A percentile compares a stretch with the other conserved stretches of the same genome.
These are phyloP conservation scores for Dermolepida albohirtum DNA, from an alignment of 2,888 invertebrate species.

Conservation along the genomic window DNA sequence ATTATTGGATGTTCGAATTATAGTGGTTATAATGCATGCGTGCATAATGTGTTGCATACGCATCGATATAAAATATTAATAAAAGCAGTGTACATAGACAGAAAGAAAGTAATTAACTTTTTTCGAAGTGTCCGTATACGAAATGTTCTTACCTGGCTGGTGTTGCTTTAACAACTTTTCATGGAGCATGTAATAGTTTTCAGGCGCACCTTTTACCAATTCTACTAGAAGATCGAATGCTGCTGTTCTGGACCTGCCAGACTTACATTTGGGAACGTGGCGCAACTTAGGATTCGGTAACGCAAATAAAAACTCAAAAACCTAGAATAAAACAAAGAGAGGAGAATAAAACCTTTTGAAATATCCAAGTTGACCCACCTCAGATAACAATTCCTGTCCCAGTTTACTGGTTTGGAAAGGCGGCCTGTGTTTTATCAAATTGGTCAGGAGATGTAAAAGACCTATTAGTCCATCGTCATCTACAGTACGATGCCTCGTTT, in stretches of 20 bases:
- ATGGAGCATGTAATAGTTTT: slow-evolving; percentile 88
- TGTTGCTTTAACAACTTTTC: slow-evolving; percentile 88
- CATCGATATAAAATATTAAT: no score
- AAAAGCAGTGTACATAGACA: no score
- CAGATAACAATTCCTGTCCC: slow-evolving; percentile 76
- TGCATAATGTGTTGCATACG: no score
- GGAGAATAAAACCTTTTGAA: neutral
- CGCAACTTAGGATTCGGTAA: slow-evolving; percentile 87
- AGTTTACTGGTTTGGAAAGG: slow-evolving; percentile 85
- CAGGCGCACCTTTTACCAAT: slow-evolving; percentile 84
- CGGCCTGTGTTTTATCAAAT: slow-evolving; percentile 89
- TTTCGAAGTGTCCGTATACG: neutral
- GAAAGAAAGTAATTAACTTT: no score
- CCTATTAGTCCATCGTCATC: slow-evolving; percentile 94
- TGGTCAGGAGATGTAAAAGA: slow-evolving; percentile 86
- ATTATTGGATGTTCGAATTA: no score
- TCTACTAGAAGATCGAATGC: slow-evolving; percentile 93
- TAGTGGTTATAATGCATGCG: no score
- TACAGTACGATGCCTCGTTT: slow-evolving; percentile 81
- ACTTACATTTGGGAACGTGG: slow-evolving; percentile 93
- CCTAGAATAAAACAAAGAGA: slow-evolving; percentile 63
- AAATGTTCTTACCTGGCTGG: slow-evolving; percentile 72
- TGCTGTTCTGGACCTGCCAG: slow-evolving; percentile 87
- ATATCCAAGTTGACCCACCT: slow-evolving; percentile 62
- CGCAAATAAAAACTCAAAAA: slow-evolving; percentile 90